A percentile compares a stretch with the other conserved stretches of the same genome.
phyloP scores from a whole-genome alignment of 2,113 vertebrate genomes.

The Grantiella picta region DNA sequence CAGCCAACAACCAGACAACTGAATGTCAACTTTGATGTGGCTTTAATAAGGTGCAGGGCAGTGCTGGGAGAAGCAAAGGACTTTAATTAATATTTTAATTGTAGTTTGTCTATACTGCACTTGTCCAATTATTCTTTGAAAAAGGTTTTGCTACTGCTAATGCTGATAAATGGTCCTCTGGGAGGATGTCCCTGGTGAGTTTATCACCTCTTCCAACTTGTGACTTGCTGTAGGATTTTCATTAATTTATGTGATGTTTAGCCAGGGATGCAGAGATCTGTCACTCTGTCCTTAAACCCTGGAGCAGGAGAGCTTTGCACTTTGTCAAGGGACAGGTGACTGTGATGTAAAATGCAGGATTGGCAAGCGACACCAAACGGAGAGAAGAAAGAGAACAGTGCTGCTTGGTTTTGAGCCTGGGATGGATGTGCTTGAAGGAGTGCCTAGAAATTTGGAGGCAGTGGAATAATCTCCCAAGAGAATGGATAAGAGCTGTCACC shows the following conservation, averaged over 20 bases:
- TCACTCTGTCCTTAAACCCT: background rate
- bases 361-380: background rate
- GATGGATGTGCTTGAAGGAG: background rate
- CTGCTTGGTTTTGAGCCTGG: background rate
- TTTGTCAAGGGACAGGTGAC: background rate
- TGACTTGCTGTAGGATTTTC: background rate
- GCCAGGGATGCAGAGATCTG: background rate
- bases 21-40: background rate
- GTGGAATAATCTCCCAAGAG: background rate
- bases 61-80: background rate
- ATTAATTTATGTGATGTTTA: background rate
- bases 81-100: constrained; percentile 48
- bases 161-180: constrained; percentile 2
- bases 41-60: background rate
- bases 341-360: background rate
- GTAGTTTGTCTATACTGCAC: background rate
- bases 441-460: background rate
- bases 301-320: background rate
- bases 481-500: background rate
- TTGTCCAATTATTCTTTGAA: background rate
- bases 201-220: background rate
- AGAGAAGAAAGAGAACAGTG: background rate
- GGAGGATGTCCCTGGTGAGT: background rate
- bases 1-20: background rate
- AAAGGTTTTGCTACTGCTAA: background rate